Percentiles rank a stretch among this genome's conserved stretches.
phyloP scores from a whole-genome alignment of 1,140 invertebrate species.

The Ladona fulva region DNA sequence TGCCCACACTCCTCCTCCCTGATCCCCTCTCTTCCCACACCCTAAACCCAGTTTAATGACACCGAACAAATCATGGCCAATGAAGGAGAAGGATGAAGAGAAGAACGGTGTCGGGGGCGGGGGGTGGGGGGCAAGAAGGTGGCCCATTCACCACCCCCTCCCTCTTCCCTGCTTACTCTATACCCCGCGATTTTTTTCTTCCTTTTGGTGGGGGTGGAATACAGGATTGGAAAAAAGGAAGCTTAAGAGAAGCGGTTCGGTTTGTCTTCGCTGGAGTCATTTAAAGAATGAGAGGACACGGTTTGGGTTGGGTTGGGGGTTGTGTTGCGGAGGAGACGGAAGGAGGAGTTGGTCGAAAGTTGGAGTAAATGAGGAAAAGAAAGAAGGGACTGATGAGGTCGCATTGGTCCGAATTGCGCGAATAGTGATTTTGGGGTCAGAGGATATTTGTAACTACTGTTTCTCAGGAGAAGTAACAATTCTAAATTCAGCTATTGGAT shows the following conservation, averaged over 20 bases:
- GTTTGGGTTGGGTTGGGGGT: conserved; percentile 1
- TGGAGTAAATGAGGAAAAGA: too few relatives aligned
- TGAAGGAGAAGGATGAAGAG: conserved; percentile 1
- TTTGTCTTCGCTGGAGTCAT: not conserved
- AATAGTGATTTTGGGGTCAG: too few relatives aligned
- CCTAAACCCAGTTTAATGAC: not conserved
- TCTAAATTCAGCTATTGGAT: too few relatives aligned
- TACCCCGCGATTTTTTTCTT: too few relatives aligned
- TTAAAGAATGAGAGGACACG: conserved; percentile 5
- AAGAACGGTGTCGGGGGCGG: not conserved
- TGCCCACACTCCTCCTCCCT: not conserved
- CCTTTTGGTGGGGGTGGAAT: not conserved
- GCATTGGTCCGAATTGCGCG: too few relatives aligned
- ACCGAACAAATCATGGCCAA: conserved; percentile 9
- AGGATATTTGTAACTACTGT: too few relatives aligned
- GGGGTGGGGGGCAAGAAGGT: too few relatives aligned
- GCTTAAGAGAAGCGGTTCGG: not conserved
- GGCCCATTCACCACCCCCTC: too few relatives aligned
- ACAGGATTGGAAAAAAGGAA: not conserved
- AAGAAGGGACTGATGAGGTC: too few relatives aligned
- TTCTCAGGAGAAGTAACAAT: too few relatives aligned
- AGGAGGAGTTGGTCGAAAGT: too few relatives aligned
- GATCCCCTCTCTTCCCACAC: not conserved
- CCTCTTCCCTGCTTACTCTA: too few relatives aligned
- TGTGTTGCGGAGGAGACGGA: not conserved